These are phyloP conservation scores for Timema cristinae DNA, from an alignment of 2,888 invertebrate genomes.

Conservation along the genomic window DNA sequence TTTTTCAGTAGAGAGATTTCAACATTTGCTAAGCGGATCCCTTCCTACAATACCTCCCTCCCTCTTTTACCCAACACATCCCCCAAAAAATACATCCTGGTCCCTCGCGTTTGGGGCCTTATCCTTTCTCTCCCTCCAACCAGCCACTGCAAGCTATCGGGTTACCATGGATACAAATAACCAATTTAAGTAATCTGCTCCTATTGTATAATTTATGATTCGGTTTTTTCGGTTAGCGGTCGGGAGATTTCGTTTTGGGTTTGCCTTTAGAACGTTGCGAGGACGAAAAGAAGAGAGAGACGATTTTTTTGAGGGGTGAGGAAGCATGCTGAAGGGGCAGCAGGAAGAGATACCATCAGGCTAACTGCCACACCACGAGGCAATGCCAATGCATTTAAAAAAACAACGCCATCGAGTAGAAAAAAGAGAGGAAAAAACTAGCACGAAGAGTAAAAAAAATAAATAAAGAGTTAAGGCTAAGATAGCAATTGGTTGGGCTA, in stretches of 20 bases:
- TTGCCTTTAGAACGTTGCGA: no score
- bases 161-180: conserved; percentile 31
- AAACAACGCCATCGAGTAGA: conserved; percentile 4
- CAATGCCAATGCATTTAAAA: conserved; percentile 4
- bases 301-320: no score
- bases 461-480: conserved; percentile 9
- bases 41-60: not conserved
- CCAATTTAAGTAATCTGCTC: conserved; percentile 32
- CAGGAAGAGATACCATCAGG: no score
- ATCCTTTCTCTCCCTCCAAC: conserved; percentile 26
- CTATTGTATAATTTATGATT: conserved; percentile 32
- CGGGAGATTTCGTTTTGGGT: not conserved
- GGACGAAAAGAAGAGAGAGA: no score
- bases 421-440: not conserved
- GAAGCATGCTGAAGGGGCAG: no score
- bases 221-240: conserved; percentile 22
- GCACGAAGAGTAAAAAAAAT: not conserved
- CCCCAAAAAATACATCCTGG: no score
- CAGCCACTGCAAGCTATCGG: conserved; percentile 23
- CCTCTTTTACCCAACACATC: conserved; percentile 11
- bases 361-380: no score
- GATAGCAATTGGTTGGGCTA: conserved; percentile 1
- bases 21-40: conserved; percentile 23
- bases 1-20: conserved; percentile 19
- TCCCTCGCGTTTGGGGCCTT: conserved; percentile 21